Evolutionary conservation across 2,797 vertebrate species (phyloP).

Genomic region (Urosaurus nigricauda): DNA sequence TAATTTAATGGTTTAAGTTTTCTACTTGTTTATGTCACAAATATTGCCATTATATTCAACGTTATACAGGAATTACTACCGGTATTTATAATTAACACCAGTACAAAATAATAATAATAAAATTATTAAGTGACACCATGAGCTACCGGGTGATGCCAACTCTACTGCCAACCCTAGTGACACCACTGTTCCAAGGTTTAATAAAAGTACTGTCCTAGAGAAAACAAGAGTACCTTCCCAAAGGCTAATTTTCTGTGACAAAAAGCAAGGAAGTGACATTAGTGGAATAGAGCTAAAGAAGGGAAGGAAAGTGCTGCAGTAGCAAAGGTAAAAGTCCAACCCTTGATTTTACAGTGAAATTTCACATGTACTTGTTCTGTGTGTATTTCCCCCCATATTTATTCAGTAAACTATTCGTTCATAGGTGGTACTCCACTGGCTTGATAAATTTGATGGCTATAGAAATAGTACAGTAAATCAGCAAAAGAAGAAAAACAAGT

Average conservation of each 20-base stretch:
- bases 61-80: too few relatives aligned
- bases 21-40: too few relatives aligned
- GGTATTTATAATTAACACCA: too few relatives aligned
- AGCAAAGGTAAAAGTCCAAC: too few relatives aligned
- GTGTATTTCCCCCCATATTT: too few relatives aligned
- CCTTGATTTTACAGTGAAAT: not conserved
- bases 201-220: not conserved
- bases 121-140: too few relatives aligned
- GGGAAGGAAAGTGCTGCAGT: too few relatives aligned
- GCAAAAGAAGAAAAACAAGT: not conserved
- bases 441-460: not conserved
- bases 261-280: not conserved
- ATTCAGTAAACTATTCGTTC: not conserved
- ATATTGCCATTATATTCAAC: too few relatives aligned
- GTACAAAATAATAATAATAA: too few relatives aligned
- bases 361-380: not conserved
- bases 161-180: too few relatives aligned
- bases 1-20: too few relatives aligned
- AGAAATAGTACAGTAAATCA: not conserved
- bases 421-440: not conserved
- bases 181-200: not conserved
- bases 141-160: too few relatives aligned
- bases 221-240: not conserved
- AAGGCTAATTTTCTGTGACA: not conserved
- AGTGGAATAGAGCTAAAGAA: not conserved